A percentile compares a stretch with the other conserved stretches of the same genome.
Conservation (phyloP, 1,140 invertebrate genomes). For the Sinonovacula constricta region DNA sequence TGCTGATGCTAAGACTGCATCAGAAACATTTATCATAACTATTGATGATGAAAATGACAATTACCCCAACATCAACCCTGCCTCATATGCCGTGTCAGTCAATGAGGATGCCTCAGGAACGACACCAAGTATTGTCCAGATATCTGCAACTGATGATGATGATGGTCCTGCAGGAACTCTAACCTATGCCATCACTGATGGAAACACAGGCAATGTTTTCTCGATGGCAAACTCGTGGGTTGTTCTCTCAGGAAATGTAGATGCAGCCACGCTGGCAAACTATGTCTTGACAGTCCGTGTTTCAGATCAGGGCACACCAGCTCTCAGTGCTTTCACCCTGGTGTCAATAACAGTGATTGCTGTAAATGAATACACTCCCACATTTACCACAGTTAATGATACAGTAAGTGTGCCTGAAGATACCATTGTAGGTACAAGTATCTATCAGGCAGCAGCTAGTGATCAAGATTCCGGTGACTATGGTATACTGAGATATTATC, state of each 20-base stretch:
- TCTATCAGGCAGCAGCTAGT: slow-evolving; percentile 58
- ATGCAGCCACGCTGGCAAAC: slow-evolving; percentile 25
- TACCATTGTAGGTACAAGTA: slow-evolving; percentile 50
- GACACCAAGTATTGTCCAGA: slow-evolving; percentile 46
- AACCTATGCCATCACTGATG: slow-evolving; percentile 40
- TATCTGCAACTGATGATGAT: slow-evolving; percentile 59
- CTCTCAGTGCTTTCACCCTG: slow-evolving; percentile 40
- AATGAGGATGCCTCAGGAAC: slow-evolving; percentile 53
- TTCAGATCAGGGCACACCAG: slow-evolving; percentile 51
- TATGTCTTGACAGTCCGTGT: slow-evolving; percentile 51
- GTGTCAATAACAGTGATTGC: slow-evolving; percentile 57
- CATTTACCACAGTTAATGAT: slow-evolving; percentile 31
- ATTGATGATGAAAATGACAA: slow-evolving; percentile 64
- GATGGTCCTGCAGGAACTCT: slow-evolving; percentile 27
- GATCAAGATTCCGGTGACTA: slow-evolving; percentile 57
- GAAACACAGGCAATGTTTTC: slow-evolving; percentile 45
- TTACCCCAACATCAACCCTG: slow-evolving; percentile 59
- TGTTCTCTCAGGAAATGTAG: slow-evolving; percentile 34
- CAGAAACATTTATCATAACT: slow-evolving; percentile 45
- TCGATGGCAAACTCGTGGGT: slow-evolving; percentile 39
- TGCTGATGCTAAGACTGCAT: slow-evolving; percentile 13
- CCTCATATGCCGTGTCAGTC: slow-evolving; percentile 53
- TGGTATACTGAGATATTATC: slow-evolving; percentile 57
- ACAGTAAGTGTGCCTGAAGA: slow-evolving; percentile 51
- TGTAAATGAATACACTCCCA: slow-evolving; percentile 57